A percentile compares a stretch with the other conserved stretches of the same genome.
Conservation (phyloP, 2,797 vertebrate species). For the Tauraco hartlaubi region DNA sequence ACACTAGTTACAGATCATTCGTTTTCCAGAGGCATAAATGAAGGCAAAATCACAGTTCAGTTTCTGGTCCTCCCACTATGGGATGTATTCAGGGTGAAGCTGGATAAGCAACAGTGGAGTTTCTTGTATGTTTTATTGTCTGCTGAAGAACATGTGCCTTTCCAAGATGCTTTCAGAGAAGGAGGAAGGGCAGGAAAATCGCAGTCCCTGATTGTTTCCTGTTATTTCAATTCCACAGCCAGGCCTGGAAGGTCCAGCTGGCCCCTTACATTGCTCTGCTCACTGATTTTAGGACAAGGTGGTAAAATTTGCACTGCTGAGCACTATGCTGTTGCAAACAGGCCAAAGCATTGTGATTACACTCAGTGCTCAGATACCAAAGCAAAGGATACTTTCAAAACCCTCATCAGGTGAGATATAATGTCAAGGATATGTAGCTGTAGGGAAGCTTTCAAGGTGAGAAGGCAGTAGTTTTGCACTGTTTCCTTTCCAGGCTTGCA, state of each 20-base stretch:
- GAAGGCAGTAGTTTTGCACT: not conserved
- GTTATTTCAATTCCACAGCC: not conserved
- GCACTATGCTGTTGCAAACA: not conserved
- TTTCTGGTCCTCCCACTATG: not conserved
- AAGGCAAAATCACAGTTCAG: not conserved
- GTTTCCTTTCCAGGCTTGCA: slow-evolving; percentile 15
- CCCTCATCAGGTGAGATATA: not conserved
- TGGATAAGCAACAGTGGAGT: not conserved
- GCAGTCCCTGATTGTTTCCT: not conserved
- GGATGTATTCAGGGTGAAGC: not conserved
- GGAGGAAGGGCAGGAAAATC: not conserved
- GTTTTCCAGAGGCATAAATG: not conserved
- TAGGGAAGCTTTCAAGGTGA: not conserved
- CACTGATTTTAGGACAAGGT: not conserved
- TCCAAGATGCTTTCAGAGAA: not conserved
- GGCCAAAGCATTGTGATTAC: not conserved
- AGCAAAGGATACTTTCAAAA: not conserved
- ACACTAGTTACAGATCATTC: fast-evolving
- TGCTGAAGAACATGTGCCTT: not conserved
- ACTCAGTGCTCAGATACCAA: not conserved
- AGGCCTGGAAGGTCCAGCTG: not conserved
- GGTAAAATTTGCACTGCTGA: not conserved
- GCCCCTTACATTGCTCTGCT: not conserved
- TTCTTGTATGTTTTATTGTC: not conserved
- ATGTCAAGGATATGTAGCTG: not conserved